Percentiles rank a stretch among this genome's conserved stretches.
Conservation (phyloP, 2,888 invertebrate species). For the Alloscopus bannaensis region DNA sequence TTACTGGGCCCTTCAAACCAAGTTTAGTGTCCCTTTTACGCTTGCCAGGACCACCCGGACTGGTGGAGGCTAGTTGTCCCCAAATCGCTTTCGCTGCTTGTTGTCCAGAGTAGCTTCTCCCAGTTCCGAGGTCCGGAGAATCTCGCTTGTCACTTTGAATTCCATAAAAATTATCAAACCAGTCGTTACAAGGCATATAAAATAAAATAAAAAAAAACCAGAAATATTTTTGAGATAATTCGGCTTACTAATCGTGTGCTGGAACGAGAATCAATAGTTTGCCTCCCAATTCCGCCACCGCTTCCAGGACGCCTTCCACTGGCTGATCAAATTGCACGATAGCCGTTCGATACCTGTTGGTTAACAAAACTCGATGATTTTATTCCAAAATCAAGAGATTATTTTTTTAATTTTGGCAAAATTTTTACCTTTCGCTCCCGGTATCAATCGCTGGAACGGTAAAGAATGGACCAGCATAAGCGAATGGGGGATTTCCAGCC, state of each 20-base stretch:
- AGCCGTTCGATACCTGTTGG: constrained; percentile 12
- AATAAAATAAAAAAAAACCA: too few relatives aligned
- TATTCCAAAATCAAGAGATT: not conserved
- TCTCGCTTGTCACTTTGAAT: constrained; percentile 40
- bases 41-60: constrained; percentile 35
- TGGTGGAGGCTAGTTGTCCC: constrained; percentile 33
- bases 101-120: constrained; percentile 39
- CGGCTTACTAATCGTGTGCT: constrained; percentile 27
- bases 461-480: not conserved
- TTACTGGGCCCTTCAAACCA: not conserved
- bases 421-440: not conserved
- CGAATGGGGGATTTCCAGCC: not conserved
- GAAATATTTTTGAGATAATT: not conserved
- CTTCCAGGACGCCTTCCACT: constrained; percentile 18
- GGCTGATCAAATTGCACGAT: constrained; percentile 27
- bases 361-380: not conserved
- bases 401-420: not conserved
- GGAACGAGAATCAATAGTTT: constrained; percentile 24
- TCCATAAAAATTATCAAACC: too few relatives aligned
- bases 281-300: constrained; percentile 29
- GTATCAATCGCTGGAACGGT: not conserved
- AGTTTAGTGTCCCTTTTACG: constrained; percentile 20
- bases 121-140: constrained; percentile 43
- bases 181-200: not conserved
- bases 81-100: constrained; percentile 37